Conservation (phyloP, 2,113 vertebrate species). For the Peucedramus taeniatus region DNA sequence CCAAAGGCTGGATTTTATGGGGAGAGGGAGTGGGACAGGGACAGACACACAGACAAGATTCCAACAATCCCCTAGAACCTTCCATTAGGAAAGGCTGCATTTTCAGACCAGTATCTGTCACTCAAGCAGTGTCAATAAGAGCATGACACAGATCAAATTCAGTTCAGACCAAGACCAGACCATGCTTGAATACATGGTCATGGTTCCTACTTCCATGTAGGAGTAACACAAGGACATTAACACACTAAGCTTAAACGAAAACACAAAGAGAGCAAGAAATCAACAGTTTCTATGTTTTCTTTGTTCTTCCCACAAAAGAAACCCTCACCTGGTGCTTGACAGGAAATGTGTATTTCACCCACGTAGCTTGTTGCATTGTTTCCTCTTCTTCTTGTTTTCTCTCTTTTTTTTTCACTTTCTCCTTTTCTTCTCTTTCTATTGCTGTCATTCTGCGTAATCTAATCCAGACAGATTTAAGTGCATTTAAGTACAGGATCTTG, state of each 20-base stretch:
- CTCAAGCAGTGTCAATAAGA: neutral
- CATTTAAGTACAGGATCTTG: neutral
- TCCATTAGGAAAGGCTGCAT: neutral
- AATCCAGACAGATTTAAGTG: neutral
- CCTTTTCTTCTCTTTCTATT: constrained; percentile 94
- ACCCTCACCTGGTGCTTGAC: constrained; percentile 90
- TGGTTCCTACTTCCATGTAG: neutral
- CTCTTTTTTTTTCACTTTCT: constrained; percentile 95
- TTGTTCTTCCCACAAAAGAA: neutral
- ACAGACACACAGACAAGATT: neutral
- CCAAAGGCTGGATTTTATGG: neutral
- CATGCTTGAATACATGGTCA: neutral
- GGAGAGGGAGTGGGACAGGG: neutral
- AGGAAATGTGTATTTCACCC: constrained; percentile 97
- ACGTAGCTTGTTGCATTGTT: constrained; percentile 94
- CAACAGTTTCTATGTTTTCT: neutral
- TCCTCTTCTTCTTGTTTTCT: constrained; percentile 95
- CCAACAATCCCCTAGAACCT: neutral
- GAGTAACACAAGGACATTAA: neutral
- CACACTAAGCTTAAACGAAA: neutral
- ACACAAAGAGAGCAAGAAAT: neutral
- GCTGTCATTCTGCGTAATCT: constrained; percentile 97
- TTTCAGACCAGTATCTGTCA: neutral
- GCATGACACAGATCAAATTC: neutral
- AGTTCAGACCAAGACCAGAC: neutral